phyloP scores from a whole-genome alignment of 2,888 invertebrate species.

The Belgica antarctica region DNA sequence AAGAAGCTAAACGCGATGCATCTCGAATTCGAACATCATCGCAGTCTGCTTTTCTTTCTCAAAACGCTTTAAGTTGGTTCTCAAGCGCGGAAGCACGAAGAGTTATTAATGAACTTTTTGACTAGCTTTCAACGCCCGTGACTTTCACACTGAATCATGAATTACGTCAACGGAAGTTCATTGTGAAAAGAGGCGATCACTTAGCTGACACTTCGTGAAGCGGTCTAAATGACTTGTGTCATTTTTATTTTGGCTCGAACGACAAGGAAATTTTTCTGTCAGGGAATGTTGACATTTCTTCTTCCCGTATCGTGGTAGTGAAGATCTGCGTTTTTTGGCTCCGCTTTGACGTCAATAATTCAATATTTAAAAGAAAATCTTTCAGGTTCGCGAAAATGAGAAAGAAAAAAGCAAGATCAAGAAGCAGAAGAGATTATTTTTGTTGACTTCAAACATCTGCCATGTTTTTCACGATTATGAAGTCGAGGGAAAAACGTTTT shows the following conservation, averaged over 20 bases:
- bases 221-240: neutral
- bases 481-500: neutral
- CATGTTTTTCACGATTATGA: neutral
- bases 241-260: too few species aligned
- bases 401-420: too few species aligned
- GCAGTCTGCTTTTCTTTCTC: too few species aligned
- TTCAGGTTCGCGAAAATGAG: neutral
- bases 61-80: too few species aligned
- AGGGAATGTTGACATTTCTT: neutral
- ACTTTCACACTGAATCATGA: neutral
- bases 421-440: neutral
- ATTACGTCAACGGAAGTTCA: neutral
- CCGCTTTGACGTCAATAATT: neutral
- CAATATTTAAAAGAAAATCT: neutral
- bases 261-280: neutral
- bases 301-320: too few species aligned
- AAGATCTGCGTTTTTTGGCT: neutral
- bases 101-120: too few species aligned
- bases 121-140: neutral
- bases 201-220: neutral
- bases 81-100: too few species aligned
- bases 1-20: too few species aligned
- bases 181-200: neutral
- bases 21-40: too few species aligned
- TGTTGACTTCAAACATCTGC: constrained; percentile 5